Conservation (phyloP, 1,140 invertebrate genomes). For the Tetramorium parvispinum region DNA sequence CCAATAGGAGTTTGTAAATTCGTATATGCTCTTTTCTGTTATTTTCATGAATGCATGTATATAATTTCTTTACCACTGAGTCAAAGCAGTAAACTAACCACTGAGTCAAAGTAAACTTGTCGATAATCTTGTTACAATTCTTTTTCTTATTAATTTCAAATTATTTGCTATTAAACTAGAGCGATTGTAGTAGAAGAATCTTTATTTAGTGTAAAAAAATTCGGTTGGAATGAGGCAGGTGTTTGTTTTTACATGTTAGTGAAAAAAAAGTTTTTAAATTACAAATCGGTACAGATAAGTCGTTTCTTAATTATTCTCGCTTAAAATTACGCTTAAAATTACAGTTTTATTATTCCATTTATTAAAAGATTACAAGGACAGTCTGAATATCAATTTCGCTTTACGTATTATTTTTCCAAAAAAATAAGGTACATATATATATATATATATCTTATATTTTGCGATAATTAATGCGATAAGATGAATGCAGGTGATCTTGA, state of each 20-base stretch:
- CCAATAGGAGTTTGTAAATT: constrained; percentile 22
- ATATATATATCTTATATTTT: background rate
- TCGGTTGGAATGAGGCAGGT: background rate
- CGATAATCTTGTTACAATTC: background rate
- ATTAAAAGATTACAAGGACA: background rate
- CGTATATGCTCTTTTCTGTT: background rate
- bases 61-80: background rate
- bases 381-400: background rate
- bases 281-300: background rate
- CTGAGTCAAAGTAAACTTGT: background rate
- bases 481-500: background rate
- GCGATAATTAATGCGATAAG: background rate
- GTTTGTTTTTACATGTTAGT: background rate
- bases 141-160: background rate
- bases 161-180: background rate
- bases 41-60: background rate
- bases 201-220: background rate
- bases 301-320: constrained; percentile 52
- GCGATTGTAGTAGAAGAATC: background rate
- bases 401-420: background rate
- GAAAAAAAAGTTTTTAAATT: background rate
- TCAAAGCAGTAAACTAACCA: background rate
- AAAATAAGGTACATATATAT: background rate
- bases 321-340: constrained; percentile 50
- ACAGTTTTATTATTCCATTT: background rate